These are phyloP conservation scores for Phataginus tetradactyla DNA, from an alignment of 2,797 vertebrate genomes.

Conservation along the genomic window DNA sequence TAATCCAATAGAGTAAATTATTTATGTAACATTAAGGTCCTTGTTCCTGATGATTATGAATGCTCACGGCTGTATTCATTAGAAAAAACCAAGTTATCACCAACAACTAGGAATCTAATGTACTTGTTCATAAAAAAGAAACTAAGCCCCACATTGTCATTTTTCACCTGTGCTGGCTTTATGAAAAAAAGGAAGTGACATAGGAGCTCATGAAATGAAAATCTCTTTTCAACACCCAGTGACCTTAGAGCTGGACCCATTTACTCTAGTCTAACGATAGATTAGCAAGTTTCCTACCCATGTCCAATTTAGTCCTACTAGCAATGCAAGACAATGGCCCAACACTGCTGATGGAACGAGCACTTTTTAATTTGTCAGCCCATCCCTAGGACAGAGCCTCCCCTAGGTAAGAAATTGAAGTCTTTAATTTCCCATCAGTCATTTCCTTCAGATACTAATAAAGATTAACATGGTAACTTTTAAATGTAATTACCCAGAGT, in stretches of 20 bases:
- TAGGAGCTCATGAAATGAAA: not conserved
- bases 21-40: constrained; percentile 55
- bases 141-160: constrained; percentile 8
- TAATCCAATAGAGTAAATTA: constrained; percentile 62
- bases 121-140: constrained; percentile 30
- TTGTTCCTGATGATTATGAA: constrained; percentile 48
- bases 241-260: not conserved
- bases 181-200: not conserved
- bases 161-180: not conserved
- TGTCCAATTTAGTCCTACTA: not conserved
- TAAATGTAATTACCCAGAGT: constrained; percentile 60
- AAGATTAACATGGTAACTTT: constrained; percentile 58
- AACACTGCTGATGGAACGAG: not conserved
- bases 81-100: constrained; percentile 52
- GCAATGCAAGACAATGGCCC: not conserved
- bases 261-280: not conserved
- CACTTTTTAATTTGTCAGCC: not conserved
- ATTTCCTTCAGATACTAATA: constrained; percentile 45
- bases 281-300: not conserved
- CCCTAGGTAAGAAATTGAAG: not conserved
- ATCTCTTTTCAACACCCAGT: not conserved
- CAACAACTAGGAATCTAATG: constrained; percentile 47
- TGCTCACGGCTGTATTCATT: constrained; percentile 46
- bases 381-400: not conserved
- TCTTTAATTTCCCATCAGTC: constrained; percentile 27